A percentile compares a stretch with the other conserved stretches of the same genome.
phyloP scores from a whole-genome alignment of 2,888 invertebrate genomes.

The Hydraecia micacea region DNA sequence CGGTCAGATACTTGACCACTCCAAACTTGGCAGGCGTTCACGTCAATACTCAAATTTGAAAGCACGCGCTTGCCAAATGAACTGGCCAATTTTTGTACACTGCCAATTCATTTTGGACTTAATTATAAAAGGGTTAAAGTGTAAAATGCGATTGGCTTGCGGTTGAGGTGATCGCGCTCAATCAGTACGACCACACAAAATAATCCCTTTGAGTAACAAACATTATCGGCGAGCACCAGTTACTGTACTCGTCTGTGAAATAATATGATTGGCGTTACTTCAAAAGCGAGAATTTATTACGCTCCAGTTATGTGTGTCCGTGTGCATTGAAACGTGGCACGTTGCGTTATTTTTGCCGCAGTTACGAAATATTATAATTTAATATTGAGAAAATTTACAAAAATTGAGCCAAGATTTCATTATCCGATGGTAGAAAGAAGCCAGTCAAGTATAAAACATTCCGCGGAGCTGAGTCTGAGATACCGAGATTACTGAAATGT shows the following conservation, averaged over 20 bases:
- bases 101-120: constrained; percentile 64
- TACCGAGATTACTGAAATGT: constrained; percentile 39
- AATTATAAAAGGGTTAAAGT: constrained; percentile 53
- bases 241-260: constrained; percentile 66
- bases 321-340: constrained; percentile 80
- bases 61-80: constrained; percentile 73
- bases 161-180: constrained; percentile 51
- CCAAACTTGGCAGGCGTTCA: constrained; percentile 71
- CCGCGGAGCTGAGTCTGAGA: constrained; percentile 32
- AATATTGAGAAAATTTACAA: constrained; percentile 62
- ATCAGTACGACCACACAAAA: constrained; percentile 64
- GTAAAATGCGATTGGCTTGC: constrained; percentile 39
- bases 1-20: constrained; percentile 69
- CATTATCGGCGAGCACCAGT: constrained; percentile 66
- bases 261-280: constrained; percentile 72
- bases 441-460: constrained; percentile 54
- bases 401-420: constrained; percentile 35
- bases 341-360: constrained; percentile 73
- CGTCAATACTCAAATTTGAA: constrained; percentile 70
- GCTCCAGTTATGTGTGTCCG: constrained; percentile 80
- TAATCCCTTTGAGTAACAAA: constrained; percentile 68
- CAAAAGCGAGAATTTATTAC: constrained; percentile 79
- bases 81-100: constrained; percentile 66
- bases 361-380: constrained; percentile 66
- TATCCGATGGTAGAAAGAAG: constrained; percentile 24